Evolutionary conservation across 2,888 invertebrate species (phyloP).

Genomic region (Dryobotodes eremita): DNA sequence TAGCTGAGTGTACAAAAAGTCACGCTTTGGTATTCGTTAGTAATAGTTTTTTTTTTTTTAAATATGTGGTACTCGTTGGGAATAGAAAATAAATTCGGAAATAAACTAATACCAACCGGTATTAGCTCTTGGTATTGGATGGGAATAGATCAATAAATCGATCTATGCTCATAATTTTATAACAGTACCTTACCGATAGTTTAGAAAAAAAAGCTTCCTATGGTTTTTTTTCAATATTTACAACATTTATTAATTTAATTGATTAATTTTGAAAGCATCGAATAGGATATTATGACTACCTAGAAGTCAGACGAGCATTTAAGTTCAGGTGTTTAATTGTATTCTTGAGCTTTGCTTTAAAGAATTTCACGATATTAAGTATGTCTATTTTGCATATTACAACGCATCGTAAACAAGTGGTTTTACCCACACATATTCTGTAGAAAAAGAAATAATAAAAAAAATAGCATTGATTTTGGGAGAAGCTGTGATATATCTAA

Average conservation of each 20-base stretch:
- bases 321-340: conserved; percentile 26
- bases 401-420: conserved; percentile 51
- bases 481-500: conserved; percentile 43
- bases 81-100: too few species aligned
- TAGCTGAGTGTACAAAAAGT: too few species aligned
- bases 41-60: too few species aligned
- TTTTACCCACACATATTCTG: conserved; percentile 54
- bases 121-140: too few species aligned
- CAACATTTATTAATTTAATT: neutral
- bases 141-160: too few species aligned
- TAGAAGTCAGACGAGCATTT: neutral
- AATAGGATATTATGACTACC: conserved; percentile 32
- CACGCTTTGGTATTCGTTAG: too few species aligned
- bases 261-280: conserved; percentile 9
- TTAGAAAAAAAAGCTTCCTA: neutral
- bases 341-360: conserved; percentile 41
- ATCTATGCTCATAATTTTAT: neutral
- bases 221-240: neutral
- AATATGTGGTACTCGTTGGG: too few species aligned
- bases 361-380: conserved; percentile 45
- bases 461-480: conserved; percentile 2
- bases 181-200: neutral
- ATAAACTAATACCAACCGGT: too few species aligned
- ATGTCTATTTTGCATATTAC: conserved; percentile 61
- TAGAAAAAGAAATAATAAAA: conserved; percentile 25